Conservation (phyloP, 1,140 invertebrate genomes). For the Hylaeus anthracinus region DNA sequence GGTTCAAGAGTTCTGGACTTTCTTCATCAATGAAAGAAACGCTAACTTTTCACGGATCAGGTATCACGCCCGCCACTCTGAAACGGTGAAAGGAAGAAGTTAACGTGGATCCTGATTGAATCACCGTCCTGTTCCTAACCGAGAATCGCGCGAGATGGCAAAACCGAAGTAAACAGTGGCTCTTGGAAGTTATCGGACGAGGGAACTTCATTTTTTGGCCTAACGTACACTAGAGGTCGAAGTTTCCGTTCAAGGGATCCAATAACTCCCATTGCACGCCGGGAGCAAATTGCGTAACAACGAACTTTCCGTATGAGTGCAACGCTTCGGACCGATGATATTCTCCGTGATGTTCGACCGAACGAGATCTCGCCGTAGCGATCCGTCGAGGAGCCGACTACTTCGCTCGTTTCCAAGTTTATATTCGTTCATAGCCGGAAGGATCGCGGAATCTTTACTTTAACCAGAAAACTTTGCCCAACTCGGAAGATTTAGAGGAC, state of each 20-base stretch:
- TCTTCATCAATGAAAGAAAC: too few relatives aligned
- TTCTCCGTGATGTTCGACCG: conserved; percentile 4
- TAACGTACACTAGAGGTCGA: not conserved
- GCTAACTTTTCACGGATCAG: too few relatives aligned
- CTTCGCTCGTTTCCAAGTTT: not conserved
- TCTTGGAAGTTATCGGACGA: not conserved
- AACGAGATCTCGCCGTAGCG: not conserved
- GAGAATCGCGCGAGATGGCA: not conserved
- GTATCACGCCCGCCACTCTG: too few relatives aligned
- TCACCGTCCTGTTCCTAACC: too few relatives aligned
- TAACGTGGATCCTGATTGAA: too few relatives aligned
- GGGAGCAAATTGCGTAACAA: not conserved
- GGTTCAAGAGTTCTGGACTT: too few relatives aligned
- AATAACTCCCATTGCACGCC: not conserved
- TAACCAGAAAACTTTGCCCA: conserved; percentile 13
- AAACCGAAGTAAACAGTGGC: not conserved
- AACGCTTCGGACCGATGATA: not conserved
- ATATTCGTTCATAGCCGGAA: not conserved
- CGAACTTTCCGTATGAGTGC: not conserved
- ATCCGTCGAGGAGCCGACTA: not conserved
- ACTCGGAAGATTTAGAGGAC: too few relatives aligned
- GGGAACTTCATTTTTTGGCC: not conserved
- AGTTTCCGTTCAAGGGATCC: not conserved
- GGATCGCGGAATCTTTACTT: conserved; percentile 5
- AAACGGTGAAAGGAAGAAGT: too few relatives aligned